Evolutionary conservation across 2,113 vertebrate species (phyloP).

Genomic region (Ascaphus truei): DNA sequence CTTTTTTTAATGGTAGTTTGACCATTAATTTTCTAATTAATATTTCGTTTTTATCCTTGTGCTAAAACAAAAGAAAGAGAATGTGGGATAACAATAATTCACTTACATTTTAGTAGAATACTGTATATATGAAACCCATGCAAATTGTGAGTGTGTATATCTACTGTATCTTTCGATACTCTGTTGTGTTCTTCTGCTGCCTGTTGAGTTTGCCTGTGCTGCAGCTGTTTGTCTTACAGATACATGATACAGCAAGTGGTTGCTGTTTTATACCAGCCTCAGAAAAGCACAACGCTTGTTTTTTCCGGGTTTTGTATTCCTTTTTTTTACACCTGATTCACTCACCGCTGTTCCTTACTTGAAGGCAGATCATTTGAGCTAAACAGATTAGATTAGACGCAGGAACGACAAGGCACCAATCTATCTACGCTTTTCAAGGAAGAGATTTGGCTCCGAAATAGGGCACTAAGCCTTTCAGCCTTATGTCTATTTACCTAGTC

Average conservation of each 20-base stretch:
- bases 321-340: slow-evolving; percentile 33
- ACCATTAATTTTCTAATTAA: too few relatives aligned
- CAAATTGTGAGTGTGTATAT: neutral
- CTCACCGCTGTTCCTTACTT: slow-evolving; percentile 40
- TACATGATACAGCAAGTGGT: neutral
- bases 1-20: too few relatives aligned
- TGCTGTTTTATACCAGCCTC: slow-evolving; percentile 40
- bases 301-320: slow-evolving; percentile 11
- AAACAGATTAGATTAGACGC: slow-evolving; percentile 72
- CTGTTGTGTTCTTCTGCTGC: neutral
- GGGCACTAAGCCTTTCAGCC: slow-evolving; percentile 67
- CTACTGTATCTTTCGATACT: neutral
- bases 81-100: too few relatives aligned
- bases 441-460: slow-evolving; percentile 70
- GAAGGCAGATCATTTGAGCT: slow-evolving; percentile 63
- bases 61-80: too few relatives aligned
- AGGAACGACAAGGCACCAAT: slow-evolving; percentile 58
- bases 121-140: neutral
- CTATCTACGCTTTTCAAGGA: slow-evolving; percentile 52
- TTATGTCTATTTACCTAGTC: slow-evolving; percentile 57
- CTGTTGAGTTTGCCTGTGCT: slow-evolving; percentile 12
- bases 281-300: slow-evolving; percentile 30
- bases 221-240: neutral
- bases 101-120: too few relatives aligned
- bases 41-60: too few relatives aligned